A percentile compares a stretch with the other conserved stretches of the same genome.
phyloP scores from a whole-genome alignment of 30 jellyfish, hydroid and myxozoan species.

The Cassiopea andromeda region DNA sequence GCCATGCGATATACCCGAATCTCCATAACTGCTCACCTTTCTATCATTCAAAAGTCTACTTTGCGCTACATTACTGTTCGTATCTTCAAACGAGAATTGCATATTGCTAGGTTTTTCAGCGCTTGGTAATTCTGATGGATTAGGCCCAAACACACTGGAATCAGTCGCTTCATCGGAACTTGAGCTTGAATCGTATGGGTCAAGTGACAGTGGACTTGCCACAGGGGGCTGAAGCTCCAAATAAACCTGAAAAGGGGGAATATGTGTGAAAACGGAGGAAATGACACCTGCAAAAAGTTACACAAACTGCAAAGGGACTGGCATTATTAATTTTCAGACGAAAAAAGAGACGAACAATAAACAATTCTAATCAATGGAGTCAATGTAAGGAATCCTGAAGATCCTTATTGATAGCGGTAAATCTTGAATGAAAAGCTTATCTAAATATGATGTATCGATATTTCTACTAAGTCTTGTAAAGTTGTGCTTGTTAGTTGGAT shows the following conservation, averaged over 20 bases:
- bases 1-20: conserved; percentile 48
- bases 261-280: too few species aligned
- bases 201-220: conserved; percentile 41
- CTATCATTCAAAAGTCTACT: neutral
- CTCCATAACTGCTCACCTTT: conserved; percentile 23
- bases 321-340: too few species aligned
- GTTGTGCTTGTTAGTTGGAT: too few species aligned
- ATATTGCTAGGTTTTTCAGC: neutral
- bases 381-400: too few species aligned
- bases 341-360: too few species aligned
- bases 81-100: conserved; percentile 31
- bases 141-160: conserved; percentile 20
- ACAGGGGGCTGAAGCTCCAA: conserved; percentile 76
- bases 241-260: conserved; percentile 1
- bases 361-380: too few species aligned
- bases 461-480: too few species aligned
- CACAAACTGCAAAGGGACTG: too few species aligned
- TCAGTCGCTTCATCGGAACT: conserved; percentile 4
- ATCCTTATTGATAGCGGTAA: too few species aligned
- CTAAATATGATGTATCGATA: too few species aligned
- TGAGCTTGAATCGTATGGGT: conserved; percentile 44
- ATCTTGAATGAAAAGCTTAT: too few species aligned
- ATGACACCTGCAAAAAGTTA: too few species aligned
- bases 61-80: conserved; percentile 6
- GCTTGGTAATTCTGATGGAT: neutral